These are phyloP conservation scores for Trichosurus vulpecula DNA, from an alignment of 2,797 vertebrate genomes.

Conservation along the genomic window DNA sequence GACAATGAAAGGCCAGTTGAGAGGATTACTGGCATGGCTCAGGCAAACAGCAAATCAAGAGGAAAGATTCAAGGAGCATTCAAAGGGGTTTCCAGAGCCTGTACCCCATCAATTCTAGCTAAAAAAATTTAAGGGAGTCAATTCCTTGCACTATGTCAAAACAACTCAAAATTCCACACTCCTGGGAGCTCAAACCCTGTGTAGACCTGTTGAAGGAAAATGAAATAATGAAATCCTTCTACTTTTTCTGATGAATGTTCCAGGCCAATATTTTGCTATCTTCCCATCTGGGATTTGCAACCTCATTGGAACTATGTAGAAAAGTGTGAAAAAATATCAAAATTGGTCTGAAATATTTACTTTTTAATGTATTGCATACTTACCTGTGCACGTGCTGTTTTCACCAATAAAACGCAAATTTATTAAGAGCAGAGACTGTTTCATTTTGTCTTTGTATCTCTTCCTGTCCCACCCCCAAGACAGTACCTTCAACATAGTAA, in stretches of 20 bases:
- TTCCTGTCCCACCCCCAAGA: neutral
- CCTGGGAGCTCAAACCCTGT: slow-evolving; percentile 19
- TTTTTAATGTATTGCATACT: neutral
- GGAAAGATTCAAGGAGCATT: too few species aligned
- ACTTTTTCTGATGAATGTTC: slow-evolving; percentile 25
- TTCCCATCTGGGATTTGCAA: slow-evolving; percentile 34
- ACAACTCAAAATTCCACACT: slow-evolving; percentile 14
- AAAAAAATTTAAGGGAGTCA: slow-evolving; percentile 5
- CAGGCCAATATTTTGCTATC: slow-evolving; percentile 37
- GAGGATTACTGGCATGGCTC: too few species aligned
- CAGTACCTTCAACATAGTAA: neutral
- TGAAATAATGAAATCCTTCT: slow-evolving; percentile 61
- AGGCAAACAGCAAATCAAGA: too few species aligned
- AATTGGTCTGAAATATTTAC: slow-evolving; percentile 9
- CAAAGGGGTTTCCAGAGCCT: too few species aligned
- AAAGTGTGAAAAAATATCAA: slow-evolving; percentile 46
- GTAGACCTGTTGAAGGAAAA: slow-evolving; percentile 43
- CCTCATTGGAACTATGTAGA: slow-evolving; percentile 28
- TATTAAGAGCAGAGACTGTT: slow-evolving; percentile 5
- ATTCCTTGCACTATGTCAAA: neutral
- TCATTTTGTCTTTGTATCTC: neutral
- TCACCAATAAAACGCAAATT: neutral
- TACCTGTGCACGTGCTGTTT: neutral
- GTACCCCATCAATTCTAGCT: neutral
- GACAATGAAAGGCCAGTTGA: too few species aligned